Conservation (phyloP, 2,113 vertebrate genomes). For the Galbula dea region DNA sequence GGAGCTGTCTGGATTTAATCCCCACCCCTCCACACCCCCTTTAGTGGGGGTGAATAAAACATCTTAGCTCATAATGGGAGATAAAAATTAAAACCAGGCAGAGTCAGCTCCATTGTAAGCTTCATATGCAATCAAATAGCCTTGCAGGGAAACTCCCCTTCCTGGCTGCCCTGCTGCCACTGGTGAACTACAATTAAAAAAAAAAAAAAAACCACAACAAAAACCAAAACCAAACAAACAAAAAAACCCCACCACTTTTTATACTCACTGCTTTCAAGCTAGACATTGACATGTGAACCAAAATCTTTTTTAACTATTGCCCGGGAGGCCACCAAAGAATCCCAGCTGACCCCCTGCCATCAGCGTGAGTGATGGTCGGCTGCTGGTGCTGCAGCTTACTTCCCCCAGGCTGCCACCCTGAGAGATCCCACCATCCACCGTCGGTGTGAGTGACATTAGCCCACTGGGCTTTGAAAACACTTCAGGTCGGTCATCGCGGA, state of each 20-base stretch:
- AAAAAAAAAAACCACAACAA: background rate
- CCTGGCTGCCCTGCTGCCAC: constrained; percentile 30
- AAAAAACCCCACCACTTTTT: constrained; percentile 36
- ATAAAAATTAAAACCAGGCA: constrained; percentile 77
- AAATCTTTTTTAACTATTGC: constrained; percentile 68
- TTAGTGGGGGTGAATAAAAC: constrained; percentile 66
- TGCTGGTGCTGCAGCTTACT: constrained; percentile 53
- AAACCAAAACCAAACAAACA: background rate
- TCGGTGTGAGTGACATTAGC: constrained; percentile 54
- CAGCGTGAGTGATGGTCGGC: constrained; percentile 52
- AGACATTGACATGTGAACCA: constrained; percentile 65
- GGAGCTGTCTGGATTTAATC: constrained; percentile 75
- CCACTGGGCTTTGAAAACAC: constrained; percentile 62
- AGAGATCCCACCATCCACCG: constrained; percentile 49
- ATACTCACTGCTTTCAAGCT: constrained; percentile 62
- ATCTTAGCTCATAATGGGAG: constrained; percentile 55
- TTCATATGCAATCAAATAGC: constrained; percentile 64
- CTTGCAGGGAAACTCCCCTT: constrained; percentile 53
- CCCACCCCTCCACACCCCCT: background rate
- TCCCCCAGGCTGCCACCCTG: constrained; percentile 47
- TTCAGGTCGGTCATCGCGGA: constrained; percentile 8
- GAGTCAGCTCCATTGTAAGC: constrained; percentile 61
- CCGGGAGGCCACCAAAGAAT: constrained; percentile 57
- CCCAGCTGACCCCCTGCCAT: constrained; percentile 55
- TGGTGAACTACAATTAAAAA: constrained; percentile 48